Evolutionary conservation across 1,140 invertebrate species (phyloP).

Genomic region (Amyelois transitella): DNA sequence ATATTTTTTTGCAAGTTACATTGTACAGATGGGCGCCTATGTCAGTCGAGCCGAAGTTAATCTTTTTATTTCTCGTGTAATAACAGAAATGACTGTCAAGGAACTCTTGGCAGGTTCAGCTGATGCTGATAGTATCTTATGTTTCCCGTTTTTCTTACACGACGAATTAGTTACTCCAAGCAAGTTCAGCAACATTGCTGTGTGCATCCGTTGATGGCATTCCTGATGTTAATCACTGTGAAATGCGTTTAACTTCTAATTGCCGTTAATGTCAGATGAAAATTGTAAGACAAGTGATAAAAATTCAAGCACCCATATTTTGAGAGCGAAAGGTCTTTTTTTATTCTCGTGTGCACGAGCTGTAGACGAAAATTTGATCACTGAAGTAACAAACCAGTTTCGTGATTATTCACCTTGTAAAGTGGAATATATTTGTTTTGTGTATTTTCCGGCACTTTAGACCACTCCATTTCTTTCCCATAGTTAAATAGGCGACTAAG

Average conservation of each 20-base stretch:
- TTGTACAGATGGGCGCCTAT: too few species aligned
- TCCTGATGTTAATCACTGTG: constrained; percentile 1
- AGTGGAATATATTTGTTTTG: too few species aligned
- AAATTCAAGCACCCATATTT: not conserved
- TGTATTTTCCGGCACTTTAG: too few species aligned
- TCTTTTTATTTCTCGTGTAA: not conserved
- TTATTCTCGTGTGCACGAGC: too few species aligned
- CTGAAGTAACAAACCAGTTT: too few species aligned
- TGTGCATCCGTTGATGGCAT: not conserved
- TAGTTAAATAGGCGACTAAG: too few species aligned
- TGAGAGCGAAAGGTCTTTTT: not conserved
- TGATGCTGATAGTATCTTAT: not conserved
- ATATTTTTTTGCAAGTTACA: too few species aligned
- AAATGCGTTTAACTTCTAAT: not conserved
- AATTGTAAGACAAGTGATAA: not conserved
- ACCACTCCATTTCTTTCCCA: too few species aligned
- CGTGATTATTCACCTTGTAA: too few species aligned
- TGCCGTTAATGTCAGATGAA: not conserved
- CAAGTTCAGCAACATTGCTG: not conserved
- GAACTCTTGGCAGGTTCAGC: not conserved
- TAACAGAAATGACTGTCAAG: not conserved
- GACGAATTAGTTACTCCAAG: not conserved
- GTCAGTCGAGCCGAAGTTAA: too few species aligned
- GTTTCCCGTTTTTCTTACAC: not conserved
- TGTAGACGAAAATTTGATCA: too few species aligned